Evolutionary conservation across 2,888 invertebrate genomes (phyloP).

Genomic region (Trachelus stipa): DNA sequence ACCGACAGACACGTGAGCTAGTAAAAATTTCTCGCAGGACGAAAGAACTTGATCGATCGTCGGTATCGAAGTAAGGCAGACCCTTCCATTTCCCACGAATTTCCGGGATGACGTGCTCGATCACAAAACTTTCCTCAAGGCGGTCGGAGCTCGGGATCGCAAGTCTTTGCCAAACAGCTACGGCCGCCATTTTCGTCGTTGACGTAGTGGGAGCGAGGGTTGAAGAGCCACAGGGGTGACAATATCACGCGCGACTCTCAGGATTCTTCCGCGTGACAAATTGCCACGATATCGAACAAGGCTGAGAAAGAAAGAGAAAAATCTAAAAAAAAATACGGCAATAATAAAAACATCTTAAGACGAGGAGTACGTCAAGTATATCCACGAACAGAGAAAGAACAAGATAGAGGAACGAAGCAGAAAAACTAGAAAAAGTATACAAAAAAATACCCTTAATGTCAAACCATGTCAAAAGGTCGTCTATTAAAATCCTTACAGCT

Average conservation of each 20-base stretch:
- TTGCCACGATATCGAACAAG: neutral
- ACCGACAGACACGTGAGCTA: neutral
- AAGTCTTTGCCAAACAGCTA: neutral
- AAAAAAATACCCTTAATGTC: neutral
- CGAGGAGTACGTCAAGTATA: neutral
- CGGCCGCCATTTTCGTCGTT: neutral
- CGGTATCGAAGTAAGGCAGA: neutral
- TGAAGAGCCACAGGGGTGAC: neutral
- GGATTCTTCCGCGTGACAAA: neutral
- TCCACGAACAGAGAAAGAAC: neutral
- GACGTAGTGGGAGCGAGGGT: neutral
- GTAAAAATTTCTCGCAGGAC: neutral
- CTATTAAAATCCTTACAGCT: neutral
- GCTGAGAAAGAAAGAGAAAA: neutral
- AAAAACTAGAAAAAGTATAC: neutral
- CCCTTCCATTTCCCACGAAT: conserved; percentile 55
- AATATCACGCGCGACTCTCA: neutral
- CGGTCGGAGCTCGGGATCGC: neutral
- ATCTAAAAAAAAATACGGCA: conserved; percentile 5
- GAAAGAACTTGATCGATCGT: neutral
- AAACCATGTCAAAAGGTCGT: neutral
- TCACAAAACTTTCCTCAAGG: conserved; percentile 36
- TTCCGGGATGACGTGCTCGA: conserved; percentile 42
- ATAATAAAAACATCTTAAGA: neutral
- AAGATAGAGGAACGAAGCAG: neutral